Percentiles rank a stretch among this genome's conserved stretches.
Evolutionary conservation across 1,140 invertebrate species (phyloP).

Genomic region (Hyphantria cunea): DNA sequence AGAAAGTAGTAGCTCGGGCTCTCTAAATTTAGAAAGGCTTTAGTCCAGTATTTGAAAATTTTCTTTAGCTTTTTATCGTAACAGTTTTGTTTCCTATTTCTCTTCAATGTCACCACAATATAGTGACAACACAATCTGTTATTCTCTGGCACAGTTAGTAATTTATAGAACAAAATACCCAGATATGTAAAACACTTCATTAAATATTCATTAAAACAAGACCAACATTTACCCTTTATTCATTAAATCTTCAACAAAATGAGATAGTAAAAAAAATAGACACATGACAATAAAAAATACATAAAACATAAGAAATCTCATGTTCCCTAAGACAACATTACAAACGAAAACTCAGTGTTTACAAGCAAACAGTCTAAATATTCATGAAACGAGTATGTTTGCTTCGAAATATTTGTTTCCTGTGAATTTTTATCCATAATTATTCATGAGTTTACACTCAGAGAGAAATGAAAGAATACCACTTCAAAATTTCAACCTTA

Average conservation of each 20-base stretch:
- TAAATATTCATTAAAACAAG: background rate
- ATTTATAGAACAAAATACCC: background rate
- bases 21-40: too few relatives aligned
- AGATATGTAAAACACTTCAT: background rate
- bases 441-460: slow-evolving; percentile 30
- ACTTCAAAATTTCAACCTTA: slow-evolving; percentile 1
- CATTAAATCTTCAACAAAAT: slow-evolving; percentile 1
- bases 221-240: background rate
- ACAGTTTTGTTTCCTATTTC: too few relatives aligned
- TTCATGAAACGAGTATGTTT: slow-evolving; percentile 43
- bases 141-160: background rate
- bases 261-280: too few relatives aligned
- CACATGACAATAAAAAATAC: slow-evolving; percentile 10
- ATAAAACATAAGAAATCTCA: slow-evolving; percentile 10
- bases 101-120: too few relatives aligned
- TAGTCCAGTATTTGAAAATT: too few relatives aligned
- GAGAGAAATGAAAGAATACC: background rate
- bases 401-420: slow-evolving; percentile 43
- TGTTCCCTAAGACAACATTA: slow-evolving; percentile 3
- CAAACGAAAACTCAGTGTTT: slow-evolving; percentile 31
- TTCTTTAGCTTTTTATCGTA: too few relatives aligned
- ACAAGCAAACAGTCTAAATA: slow-evolving; percentile 37
- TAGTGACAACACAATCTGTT: too few relatives aligned
- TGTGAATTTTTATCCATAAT: slow-evolving; percentile 34
- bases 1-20: too few relatives aligned